Percentiles rank a stretch among this genome's conserved stretches.
Evolutionary conservation across 1,140 invertebrate genomes (phyloP).

Genomic region (Rhyzopertha dominica): DNA sequence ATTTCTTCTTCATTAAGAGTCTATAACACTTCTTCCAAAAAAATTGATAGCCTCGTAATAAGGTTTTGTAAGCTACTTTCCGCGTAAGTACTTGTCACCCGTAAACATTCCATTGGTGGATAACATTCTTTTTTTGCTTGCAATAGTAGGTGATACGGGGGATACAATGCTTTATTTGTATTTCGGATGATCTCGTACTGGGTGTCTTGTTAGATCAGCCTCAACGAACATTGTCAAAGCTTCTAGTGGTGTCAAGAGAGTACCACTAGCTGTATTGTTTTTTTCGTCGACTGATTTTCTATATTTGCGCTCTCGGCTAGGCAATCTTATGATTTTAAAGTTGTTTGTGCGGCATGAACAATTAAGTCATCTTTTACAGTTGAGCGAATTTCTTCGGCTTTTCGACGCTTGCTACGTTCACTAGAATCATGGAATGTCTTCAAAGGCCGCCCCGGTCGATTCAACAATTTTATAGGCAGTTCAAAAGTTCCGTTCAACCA

Average conservation of each 20-base stretch:
- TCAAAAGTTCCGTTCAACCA: conserved; percentile 13
- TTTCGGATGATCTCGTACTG: conserved; percentile 33
- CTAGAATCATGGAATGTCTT: conserved; percentile 22
- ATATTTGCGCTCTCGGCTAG: too few relatives aligned
- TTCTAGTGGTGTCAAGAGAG: conserved; percentile 24
- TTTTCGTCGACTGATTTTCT: too few relatives aligned
- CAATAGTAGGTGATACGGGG: conserved; percentile 30
- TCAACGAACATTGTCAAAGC: conserved; percentile 35
- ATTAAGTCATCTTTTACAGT: conserved; percentile 17
- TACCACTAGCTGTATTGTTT: conserved; percentile 20
- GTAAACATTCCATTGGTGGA: conserved; percentile 22
- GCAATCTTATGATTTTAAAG: conserved; percentile 15
- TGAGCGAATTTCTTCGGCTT: conserved; percentile 30
- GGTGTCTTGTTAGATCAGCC: conserved; percentile 27
- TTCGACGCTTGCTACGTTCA: conserved; percentile 33
- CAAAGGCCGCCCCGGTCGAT: conserved; percentile 19
- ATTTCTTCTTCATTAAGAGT: conserved; percentile 22
- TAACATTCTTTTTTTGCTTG: conserved; percentile 37
- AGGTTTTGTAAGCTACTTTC: conserved; percentile 37
- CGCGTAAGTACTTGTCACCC: conserved; percentile 32
- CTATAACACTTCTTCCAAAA: conserved; percentile 32
- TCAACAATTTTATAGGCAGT: too few relatives aligned
- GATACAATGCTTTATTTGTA: conserved; percentile 27
- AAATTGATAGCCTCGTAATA: conserved; percentile 26
- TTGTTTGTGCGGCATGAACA: conserved; percentile 21